Base-by-base conservation (phyloP, 2,113 vertebrate genomes). In the Sinocyclocheilus maitianheensis region DNA sequence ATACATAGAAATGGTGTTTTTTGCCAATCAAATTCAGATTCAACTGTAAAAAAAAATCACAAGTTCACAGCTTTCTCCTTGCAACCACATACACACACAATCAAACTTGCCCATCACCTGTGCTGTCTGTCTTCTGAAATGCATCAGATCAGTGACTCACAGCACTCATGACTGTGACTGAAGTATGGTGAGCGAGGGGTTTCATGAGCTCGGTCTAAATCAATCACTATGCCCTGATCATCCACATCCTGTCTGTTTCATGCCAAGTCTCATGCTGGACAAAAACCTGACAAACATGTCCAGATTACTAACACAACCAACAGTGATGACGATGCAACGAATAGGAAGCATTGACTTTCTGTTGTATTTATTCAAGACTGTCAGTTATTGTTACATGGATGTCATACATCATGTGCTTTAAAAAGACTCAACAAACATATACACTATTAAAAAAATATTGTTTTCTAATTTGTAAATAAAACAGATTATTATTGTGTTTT, bases 241-340 rank as follows among this genome's bases (percentile, higher is more conserved):
- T 86, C 55, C 77, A 81, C 53, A 81, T 81, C 85, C 58, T 86
- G 71, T 86, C 55, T 51, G 30, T 62, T 81, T 81, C 22, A 62
- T 60, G 60, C 51, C 34, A 81, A 60, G 30, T 58, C 77, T 26
- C 53, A 74, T n/a, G 24, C 40, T 60, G 77, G 53, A 30, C 65
- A 71, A 74, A 46, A 76, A 18, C 14, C 26, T 53, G 85, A 86
- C 79, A 76, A 74, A 58, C 20, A 71, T 11, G 40, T 81, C 55
- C 43, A 43, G 37, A 81, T 65, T 65, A 65, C 81, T 51, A 24
- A 71, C 65, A 48, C 6, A 71, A 46, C 62, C 58, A 43, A 20
- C 18, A 71, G 30, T 37, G 65, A 55, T 34, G 5, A 10, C 3
- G 16, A 48, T 4, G 63, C 18, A 71, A 12, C n/a, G 65, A 53